A percentile compares a stretch with the other conserved stretches of the same genome.
Evolutionary conservation across 2,113 vertebrate species (phyloP).

Genomic region (Physeter macrocephalus): DNA sequence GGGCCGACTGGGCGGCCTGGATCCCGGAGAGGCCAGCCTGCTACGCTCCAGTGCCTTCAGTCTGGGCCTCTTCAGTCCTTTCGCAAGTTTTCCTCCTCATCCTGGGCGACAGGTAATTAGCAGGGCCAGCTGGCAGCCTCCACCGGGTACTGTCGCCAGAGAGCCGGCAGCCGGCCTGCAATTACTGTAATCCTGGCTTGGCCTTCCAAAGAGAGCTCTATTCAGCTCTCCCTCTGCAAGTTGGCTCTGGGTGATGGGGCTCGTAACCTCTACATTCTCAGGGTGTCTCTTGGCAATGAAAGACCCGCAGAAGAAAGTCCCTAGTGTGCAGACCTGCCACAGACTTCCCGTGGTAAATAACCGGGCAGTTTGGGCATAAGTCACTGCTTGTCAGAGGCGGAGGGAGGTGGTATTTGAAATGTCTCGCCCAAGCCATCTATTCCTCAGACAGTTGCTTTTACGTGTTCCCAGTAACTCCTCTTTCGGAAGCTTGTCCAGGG

Average conservation of each 20-base stretch:
- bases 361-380: background rate
- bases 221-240: background rate
- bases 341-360: slow-evolving; percentile 9
- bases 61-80: slow-evolving; percentile 40
- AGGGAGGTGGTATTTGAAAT: background rate
- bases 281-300: slow-evolving; percentile 2
- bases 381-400: background rate
- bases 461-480: background rate
- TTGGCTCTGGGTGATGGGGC: background rate
- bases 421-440: background rate
- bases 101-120: slow-evolving; percentile 68
- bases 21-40: slow-evolving; percentile 45
- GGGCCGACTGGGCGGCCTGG: slow-evolving; percentile 28
- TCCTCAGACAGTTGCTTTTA: background rate
- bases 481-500: background rate
- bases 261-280: background rate
- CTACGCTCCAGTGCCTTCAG: slow-evolving; percentile 51
- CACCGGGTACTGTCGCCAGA: slow-evolving; percentile 27
- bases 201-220: slow-evolving; percentile 43
- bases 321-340: background rate
- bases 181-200: slow-evolving; percentile 41
- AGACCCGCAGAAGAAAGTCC: slow-evolving; percentile 26
- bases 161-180: slow-evolving; percentile 39
- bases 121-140: slow-evolving; percentile 65
- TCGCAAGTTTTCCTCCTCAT: background rate